phyloP scores from a whole-genome alignment of 2,888 invertebrate genomes.

The Panzeria rudis region DNA sequence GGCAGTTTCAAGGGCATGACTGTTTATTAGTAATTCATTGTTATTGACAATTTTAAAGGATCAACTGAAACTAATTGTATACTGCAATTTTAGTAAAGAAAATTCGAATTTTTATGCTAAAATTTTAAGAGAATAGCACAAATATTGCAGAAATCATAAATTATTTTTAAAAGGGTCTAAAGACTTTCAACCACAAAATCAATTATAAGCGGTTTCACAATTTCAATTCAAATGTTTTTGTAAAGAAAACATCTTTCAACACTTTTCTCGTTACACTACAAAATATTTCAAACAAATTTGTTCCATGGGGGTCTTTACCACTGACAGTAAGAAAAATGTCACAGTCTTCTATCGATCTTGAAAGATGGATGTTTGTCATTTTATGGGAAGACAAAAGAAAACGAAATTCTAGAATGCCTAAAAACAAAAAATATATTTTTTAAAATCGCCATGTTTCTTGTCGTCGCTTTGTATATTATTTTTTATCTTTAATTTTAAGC shows the following conservation, averaged over 20 bases:
- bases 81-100: slow-evolving; percentile 4
- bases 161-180: slow-evolving; percentile 8
- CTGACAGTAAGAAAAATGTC: slow-evolving; percentile 39
- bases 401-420: no score
- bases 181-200: slow-evolving; percentile 68
- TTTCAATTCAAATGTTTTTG: not conserved
- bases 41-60: not conserved
- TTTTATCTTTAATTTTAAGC: not conserved
- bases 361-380: slow-evolving; percentile 60
- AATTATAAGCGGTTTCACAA: slow-evolving; percentile 67
- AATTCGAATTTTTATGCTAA: slow-evolving; percentile 49
- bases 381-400: slow-evolving; percentile 44
- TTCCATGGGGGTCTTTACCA: slow-evolving; percentile 50
- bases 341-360: slow-evolving; percentile 24
- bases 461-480: not conserved
- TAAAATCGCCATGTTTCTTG: not conserved
- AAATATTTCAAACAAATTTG: not conserved
- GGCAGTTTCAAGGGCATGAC: not conserved
- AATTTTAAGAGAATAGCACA: not conserved
- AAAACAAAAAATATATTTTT: slow-evolving; percentile 9
- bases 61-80: slow-evolving; percentile 47
- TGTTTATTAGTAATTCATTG: not conserved
- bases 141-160: not conserved
- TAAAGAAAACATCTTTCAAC: slow-evolving; percentile 2
- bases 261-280: slow-evolving; percentile 12